A percentile compares a stretch with the other conserved stretches of the same genome.
These are phyloP conservation scores for Tyrannus savana DNA, from an alignment of 2,113 vertebrate species.

Conservation along the genomic window DNA sequence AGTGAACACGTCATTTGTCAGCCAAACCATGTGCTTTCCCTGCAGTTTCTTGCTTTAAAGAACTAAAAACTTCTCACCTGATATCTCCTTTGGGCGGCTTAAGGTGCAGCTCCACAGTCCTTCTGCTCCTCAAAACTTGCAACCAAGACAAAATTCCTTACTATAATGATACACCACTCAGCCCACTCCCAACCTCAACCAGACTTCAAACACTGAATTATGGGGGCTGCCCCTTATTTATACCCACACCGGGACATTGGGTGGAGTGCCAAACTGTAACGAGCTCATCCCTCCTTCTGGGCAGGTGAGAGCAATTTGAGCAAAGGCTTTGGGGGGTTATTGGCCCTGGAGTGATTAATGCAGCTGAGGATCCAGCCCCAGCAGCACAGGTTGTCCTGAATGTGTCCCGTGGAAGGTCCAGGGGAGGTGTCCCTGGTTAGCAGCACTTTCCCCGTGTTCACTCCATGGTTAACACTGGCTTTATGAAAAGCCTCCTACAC, in stretches of 20 bases:
- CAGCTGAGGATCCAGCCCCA: neutral
- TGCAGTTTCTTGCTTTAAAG: accelerated
- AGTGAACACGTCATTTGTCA: neutral
- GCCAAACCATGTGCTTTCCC: accelerated
- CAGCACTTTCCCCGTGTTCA: neutral
- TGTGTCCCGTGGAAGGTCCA: accelerated
- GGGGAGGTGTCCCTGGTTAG: neutral
- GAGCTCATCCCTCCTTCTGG: neutral
- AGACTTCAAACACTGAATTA: accelerated
- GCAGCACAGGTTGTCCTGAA: accelerated
- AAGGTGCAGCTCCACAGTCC: neutral
- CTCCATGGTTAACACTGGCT: neutral
- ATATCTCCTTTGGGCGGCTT: neutral
- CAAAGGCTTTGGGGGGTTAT: neutral
- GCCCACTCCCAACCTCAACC: accelerated
- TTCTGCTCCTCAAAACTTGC: neutral
- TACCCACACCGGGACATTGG: neutral
- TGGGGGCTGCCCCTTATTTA: neutral
- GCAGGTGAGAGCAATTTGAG: neutral
- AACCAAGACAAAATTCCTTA: neutral
- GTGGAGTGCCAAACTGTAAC: accelerated
- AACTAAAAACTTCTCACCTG: neutral
- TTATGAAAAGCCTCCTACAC: neutral
- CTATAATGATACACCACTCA: accelerated
- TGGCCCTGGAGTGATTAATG: neutral